A percentile compares a stretch with the other conserved stretches of the same genome.
Conservation (phyloP, 2,888 invertebrate genomes). For the Amphimallon solstitiale region DNA sequence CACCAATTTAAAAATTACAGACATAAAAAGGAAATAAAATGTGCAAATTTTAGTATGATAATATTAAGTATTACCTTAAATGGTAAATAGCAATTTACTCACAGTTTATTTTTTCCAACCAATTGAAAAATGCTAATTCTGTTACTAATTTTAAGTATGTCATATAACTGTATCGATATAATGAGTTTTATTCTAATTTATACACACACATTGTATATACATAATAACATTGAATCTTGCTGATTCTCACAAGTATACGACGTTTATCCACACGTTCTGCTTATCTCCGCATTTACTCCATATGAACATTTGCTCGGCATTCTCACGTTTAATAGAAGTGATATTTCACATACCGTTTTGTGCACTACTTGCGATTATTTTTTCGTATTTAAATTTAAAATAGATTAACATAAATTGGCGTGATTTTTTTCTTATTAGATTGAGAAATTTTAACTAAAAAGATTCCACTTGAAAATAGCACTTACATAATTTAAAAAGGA, state of each 20-base stretch:
- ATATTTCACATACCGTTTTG: constrained; percentile 14
- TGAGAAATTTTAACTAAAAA: too few relatives aligned
- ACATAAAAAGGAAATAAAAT: too few relatives aligned
- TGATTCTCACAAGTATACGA: constrained; percentile 16
- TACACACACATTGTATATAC: not conserved
- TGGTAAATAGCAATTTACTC: too few relatives aligned
- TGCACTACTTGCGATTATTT: constrained; percentile 14
- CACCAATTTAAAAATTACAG: too few relatives aligned
- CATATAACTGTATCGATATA: constrained; percentile 5
- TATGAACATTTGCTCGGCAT: constrained; percentile 4
- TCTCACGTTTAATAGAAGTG: constrained; percentile 11
- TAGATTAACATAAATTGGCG: too few relatives aligned
- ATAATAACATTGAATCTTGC: constrained; percentile 19
- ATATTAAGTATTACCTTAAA: too few relatives aligned
- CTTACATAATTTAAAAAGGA: too few relatives aligned
- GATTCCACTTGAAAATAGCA: too few relatives aligned
- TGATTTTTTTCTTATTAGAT: too few relatives aligned
- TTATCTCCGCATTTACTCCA: not conserved
- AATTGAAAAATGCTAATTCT: constrained; percentile 5
- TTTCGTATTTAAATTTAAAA: constrained; percentile 16
- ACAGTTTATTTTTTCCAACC: not conserved
- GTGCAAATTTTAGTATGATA: too few relatives aligned
- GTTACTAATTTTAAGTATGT: constrained; percentile 9
- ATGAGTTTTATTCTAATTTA: not conserved
- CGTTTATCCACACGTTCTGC: constrained; percentile 19